A percentile compares a stretch with the other conserved stretches of the same genome.
These are phyloP conservation scores for Erynnis tages DNA, from an alignment of 2,888 invertebrate species.

Conservation along the genomic window DNA sequence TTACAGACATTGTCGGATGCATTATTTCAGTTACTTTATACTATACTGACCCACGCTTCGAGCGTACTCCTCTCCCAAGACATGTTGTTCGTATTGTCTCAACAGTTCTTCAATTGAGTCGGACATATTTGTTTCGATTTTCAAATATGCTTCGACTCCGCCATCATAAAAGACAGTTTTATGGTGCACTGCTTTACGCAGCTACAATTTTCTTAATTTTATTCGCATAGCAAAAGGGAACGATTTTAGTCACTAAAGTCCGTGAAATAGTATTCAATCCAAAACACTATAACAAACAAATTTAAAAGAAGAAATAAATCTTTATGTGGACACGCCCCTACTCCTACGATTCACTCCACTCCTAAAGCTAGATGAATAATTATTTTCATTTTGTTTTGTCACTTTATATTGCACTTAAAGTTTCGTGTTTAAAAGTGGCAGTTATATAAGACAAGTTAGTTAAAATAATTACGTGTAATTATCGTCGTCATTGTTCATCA, in stretches of 20 bases:
- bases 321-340: no score
- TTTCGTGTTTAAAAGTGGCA: conserved; percentile 1
- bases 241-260: no score
- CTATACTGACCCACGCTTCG: conserved; percentile 70
- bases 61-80: conserved; percentile 47
- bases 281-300: no score
- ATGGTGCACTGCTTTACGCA: background rate
- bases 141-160: conserved; percentile 1
- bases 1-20: no score
- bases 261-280: no score
- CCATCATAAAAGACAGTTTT: background rate
- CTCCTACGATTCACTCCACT: no score
- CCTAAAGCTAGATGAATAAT: background rate
- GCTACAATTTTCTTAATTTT: no score
- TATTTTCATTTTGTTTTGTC: background rate
- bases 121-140: conserved; percentile 51
- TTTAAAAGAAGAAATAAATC: no score
- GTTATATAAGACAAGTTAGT: background rate
- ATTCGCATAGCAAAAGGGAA: no score
- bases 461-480: no score
- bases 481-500: no score
- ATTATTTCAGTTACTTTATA: background rate
- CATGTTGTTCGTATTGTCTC: conserved; percentile 56
- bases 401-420: background rate
- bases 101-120: conserved; percentile 57